These are phyloP conservation scores for Macrosoma leucophasiata DNA, from an alignment of 2,888 invertebrate genomes.

Conservation along the genomic window DNA sequence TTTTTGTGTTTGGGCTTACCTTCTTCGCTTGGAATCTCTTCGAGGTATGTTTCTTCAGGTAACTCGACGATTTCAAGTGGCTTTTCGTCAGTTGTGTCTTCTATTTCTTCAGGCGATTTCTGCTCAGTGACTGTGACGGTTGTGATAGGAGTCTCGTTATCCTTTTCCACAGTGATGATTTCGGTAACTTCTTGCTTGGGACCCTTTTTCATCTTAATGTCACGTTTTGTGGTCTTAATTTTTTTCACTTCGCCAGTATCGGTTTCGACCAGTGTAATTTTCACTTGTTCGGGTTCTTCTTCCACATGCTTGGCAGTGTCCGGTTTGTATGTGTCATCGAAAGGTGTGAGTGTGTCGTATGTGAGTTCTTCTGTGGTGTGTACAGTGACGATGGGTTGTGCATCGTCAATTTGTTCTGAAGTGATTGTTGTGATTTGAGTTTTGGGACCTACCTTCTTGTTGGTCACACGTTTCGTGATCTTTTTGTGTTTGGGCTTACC, in stretches of 20 bases:
- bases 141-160: conserved; percentile 29
- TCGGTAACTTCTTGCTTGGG: conserved; percentile 33
- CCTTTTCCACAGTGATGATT: conserved; percentile 30
- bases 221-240: conserved; percentile 26
- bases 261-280: conserved; percentile 7
- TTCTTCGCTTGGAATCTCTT: conserved; percentile 37
- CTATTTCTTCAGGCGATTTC: conserved; percentile 29
- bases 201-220: conserved; percentile 32
- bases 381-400: conserved; percentile 33
- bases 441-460: conserved; percentile 29
- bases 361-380: conserved; percentile 16
- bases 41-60: conserved; percentile 33
- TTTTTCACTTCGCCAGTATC: conserved; percentile 6
- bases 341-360: conserved; percentile 22
- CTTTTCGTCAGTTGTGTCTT: too few species aligned
- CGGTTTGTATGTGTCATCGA: conserved; percentile 24
- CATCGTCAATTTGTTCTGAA: conserved; percentile 42
- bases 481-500: conserved; percentile 34
- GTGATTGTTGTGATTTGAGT: conserved; percentile 31
- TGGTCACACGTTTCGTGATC: too few species aligned
- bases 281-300: conserved; percentile 15
- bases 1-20: conserved; percentile 36
- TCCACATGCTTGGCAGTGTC: neutral
- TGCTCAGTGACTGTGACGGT: conserved; percentile 27
- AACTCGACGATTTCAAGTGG: conserved; percentile 27